Evolutionary conservation across 2,888 invertebrate species (phyloP), one percentile per base, ranked within the genome.

Genomic region (Phortica magna): DNA sequence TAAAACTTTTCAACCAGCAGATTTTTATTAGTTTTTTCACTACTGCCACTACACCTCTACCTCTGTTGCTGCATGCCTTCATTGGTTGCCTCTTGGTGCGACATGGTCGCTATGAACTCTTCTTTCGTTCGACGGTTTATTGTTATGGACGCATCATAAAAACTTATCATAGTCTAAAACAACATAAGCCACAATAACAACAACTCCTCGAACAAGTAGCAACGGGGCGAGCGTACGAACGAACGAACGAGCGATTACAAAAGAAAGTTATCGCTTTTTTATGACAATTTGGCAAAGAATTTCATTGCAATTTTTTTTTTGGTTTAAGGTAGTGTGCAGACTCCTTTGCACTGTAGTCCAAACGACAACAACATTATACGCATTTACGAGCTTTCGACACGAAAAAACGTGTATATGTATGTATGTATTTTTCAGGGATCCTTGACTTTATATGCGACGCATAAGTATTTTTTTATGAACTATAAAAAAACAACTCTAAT

Each of bases 211-310:
- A 77, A 70, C 48, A n/a, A 48, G 48, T 53, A 53, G 22, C 9
- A 65, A n/a, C n/a, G n/a, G n/a, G n/a, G n/a, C n/a, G n/a, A n/a
- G n/a, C n/a, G n/a, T n/a, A n/a, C n/a, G n/a, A n/a, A n/a, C n/a
- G n/a, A 68, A 53, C 22, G 48, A 53, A 73, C 19, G 70, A 74
- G 72, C 41, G 74, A 78, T 82, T 64, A 80, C 80, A 85, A 87
- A 85, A 85, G 84, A 85, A 85, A 85, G 85, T 85, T 85, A 85
- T 87, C 85, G 88, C 83, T 82, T 82, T 86, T 86, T 86, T 88
- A 86, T 88, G 88, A 85, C 88, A 87, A 86, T 85, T 88, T 85
- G 88, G 86, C 83, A 86, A 86, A 83, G 84, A 84, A 81, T 83
- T 85, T 87, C 88, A 86, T 87, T 84, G 88, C 88, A 80, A 78